phyloP scores from a whole-genome alignment of 2,888 invertebrate species.

The Erebia aethiops region DNA sequence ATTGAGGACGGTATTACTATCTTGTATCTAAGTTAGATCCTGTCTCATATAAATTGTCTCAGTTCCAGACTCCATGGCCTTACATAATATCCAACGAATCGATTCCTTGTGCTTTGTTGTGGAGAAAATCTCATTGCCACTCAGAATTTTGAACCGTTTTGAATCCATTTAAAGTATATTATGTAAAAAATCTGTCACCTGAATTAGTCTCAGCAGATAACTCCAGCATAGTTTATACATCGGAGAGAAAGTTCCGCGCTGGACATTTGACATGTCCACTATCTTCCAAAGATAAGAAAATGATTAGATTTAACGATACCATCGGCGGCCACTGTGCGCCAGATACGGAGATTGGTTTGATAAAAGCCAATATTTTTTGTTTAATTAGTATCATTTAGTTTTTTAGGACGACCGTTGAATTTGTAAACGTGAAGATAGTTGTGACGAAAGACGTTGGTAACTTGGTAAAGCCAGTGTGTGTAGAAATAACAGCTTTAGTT shows the following conservation, averaged over 20 bases:
- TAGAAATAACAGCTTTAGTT: background rate
- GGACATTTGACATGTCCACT: conserved; percentile 28
- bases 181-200: conserved; percentile 17
- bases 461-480: background rate
- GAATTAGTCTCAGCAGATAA: conserved; percentile 30
- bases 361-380: conserved; percentile 27
- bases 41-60: no score
- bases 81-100: no score
- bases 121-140: background rate
- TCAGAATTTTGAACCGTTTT: background rate
- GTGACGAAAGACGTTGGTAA: conserved; percentile 15
- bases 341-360: conserved; percentile 35
- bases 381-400: conserved; percentile 26
- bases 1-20: no score
- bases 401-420: conserved; percentile 21
- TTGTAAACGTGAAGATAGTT: conserved; percentile 11
- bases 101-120: background rate
- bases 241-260: conserved; percentile 32
- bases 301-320: conserved; percentile 31
- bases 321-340: conserved; percentile 33
- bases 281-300: conserved; percentile 29
- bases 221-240: conserved; percentile 13
- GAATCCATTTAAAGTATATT: background rate
- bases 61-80: no score
- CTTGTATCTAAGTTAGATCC: no score